phyloP scores from a whole-genome alignment of 2,113 vertebrate species.

The Pachyramphus minor region DNA sequence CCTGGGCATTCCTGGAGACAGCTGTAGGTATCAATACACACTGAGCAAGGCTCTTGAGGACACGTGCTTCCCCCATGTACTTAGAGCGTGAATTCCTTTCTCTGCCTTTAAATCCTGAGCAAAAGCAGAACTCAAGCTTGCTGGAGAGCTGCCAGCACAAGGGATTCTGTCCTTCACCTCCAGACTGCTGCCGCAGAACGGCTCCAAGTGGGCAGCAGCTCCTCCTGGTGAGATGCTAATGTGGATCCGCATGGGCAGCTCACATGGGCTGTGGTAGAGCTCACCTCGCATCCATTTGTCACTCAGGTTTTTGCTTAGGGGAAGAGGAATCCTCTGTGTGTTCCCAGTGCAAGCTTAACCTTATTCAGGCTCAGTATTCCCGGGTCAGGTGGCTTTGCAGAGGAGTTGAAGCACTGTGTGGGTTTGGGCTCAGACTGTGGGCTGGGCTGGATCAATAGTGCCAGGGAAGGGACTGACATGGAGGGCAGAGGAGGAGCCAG shows the following conservation, averaged over 20 bases:
- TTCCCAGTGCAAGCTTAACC: not conserved
- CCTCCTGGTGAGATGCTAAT: conserved; percentile 21
- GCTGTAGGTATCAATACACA: accelerated
- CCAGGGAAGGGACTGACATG: not conserved
- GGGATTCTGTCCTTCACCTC: conserved; percentile 32
- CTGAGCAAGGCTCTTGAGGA: not conserved
- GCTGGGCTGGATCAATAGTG: not conserved
- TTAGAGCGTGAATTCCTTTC: not conserved
- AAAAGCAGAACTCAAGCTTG: not conserved
- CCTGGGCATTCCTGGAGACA: not conserved
- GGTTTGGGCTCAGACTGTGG: not conserved
- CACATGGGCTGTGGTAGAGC: not conserved
- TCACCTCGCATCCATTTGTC: not conserved
- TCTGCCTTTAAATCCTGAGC: not conserved
- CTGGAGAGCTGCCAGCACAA: not conserved
- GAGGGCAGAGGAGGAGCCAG: conserved; percentile 36
- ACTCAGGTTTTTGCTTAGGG: not conserved
- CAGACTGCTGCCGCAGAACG: not conserved
- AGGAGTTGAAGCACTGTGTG: not conserved
- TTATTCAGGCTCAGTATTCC: not conserved
- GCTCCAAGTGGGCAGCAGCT: not conserved
- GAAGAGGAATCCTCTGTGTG: not conserved
- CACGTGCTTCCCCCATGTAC: not conserved
- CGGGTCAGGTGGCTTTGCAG: not conserved
- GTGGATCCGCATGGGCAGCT: not conserved